phyloP scores from a whole-genome alignment of 2,888 invertebrate species.

The Netelia melanura region DNA sequence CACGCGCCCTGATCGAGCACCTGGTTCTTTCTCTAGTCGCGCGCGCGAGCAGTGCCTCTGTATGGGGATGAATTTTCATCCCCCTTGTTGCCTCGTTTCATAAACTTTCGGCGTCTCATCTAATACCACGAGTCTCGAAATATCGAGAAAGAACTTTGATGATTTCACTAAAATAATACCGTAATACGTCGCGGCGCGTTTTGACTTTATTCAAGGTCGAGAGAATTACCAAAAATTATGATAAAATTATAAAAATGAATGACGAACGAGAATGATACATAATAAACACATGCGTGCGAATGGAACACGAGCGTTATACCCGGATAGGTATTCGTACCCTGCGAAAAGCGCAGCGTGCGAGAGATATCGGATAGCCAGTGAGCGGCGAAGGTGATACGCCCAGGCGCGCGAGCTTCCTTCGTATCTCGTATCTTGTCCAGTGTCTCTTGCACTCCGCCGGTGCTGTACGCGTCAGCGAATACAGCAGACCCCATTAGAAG shows the following conservation, averaged over 20 bases:
- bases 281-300: conserved; percentile 9
- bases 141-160: conserved; percentile 8
- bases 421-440: conserved; percentile 26
- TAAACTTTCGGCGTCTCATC: not conserved
- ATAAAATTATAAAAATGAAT: not conserved
- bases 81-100: conserved; percentile 1
- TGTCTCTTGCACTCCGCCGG: conserved; percentile 26
- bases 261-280: not conserved
- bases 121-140: not conserved
- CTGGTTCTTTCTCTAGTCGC: conserved; percentile 73
- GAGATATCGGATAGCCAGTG: conserved; percentile 56
- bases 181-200: not conserved
- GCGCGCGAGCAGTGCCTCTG: conserved; percentile 56
- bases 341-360: conserved; percentile 42
- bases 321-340: conserved; percentile 11
- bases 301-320: conserved; percentile 34
- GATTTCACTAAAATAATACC: conserved; percentile 44
- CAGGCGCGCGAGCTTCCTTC: conserved; percentile 19
- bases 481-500: conserved; percentile 28
- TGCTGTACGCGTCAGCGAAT: conserved; percentile 22
- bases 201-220: too few species aligned
- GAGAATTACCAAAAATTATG: not conserved
- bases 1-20: conserved; percentile 83
- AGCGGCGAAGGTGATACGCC: conserved; percentile 48
- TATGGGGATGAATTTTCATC: conserved; percentile 50